These are phyloP conservation scores for Stegostoma tigrinum DNA, from an alignment of 2,113 vertebrate genomes.

Conservation along the genomic window DNA sequence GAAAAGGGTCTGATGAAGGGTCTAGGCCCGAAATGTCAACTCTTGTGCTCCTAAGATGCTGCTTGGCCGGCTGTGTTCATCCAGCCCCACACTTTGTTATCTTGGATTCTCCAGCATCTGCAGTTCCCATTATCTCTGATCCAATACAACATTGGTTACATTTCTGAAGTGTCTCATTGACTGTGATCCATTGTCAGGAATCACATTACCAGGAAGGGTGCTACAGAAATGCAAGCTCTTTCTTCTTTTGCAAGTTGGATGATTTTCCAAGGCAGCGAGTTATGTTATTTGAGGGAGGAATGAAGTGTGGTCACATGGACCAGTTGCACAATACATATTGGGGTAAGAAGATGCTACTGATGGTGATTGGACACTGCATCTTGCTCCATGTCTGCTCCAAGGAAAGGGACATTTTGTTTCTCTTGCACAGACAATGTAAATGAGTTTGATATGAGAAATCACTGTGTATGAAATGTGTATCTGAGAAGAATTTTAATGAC, in stretches of 20 bases:
- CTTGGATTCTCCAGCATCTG: too few species aligned
- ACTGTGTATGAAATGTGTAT: not conserved
- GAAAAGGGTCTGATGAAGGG: too few species aligned
- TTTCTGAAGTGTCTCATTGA: not conserved
- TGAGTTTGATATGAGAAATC: not conserved
- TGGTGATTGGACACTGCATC: not conserved
- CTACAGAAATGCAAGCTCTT: not conserved
- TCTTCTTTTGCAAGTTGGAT: not conserved
- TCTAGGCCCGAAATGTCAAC: too few species aligned
- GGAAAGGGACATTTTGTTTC: too few species aligned
- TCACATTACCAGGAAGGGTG: not conserved
- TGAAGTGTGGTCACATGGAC: not conserved
- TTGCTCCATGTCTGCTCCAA: not conserved
- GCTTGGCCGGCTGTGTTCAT: too few species aligned
- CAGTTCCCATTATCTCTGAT: too few species aligned
- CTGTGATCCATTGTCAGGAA: not conserved
- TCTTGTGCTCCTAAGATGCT: too few species aligned
- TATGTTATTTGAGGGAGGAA: not conserved
- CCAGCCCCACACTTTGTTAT: too few species aligned
- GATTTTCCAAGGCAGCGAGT: not conserved
- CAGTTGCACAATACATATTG: not conserved
- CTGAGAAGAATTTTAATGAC: constrained; percentile 14
- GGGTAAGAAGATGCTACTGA: not conserved
- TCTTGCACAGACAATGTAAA: not conserved
- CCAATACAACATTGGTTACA: not conserved